A percentile compares a stretch with the other conserved stretches of the same genome.
Conservation (phyloP, 2,797 vertebrate species). For the Gobionotothen gibberifrons region DNA sequence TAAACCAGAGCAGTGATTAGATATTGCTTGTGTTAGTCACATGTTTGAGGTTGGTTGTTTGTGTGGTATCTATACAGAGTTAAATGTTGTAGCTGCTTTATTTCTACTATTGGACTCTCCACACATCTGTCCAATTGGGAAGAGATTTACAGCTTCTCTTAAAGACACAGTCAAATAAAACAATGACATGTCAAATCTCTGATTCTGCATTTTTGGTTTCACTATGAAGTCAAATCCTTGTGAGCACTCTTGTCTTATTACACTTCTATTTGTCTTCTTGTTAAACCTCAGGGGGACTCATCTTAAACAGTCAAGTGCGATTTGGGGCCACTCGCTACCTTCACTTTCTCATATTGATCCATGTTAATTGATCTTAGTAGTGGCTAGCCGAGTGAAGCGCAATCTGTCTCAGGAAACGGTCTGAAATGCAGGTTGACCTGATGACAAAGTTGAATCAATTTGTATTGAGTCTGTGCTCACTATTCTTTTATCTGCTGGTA, state of each 20-base stretch:
- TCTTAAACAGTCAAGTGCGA: background rate
- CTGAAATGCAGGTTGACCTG: too few species aligned
- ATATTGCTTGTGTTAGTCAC: constrained; percentile 51
- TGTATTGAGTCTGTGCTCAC: too few species aligned
- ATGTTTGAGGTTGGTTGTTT: constrained; percentile 30
- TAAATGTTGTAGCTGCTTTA: background rate
- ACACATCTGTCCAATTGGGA: background rate
- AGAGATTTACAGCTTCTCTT: background rate
- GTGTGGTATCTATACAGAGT: background rate
- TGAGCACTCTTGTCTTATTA: background rate
- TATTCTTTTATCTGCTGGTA: too few species aligned
- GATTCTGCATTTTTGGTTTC: background rate
- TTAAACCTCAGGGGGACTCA: background rate
- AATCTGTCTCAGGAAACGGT: too few species aligned
- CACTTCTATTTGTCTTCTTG: background rate
- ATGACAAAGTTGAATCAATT: too few species aligned
- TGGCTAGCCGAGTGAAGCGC: background rate
- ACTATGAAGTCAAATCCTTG: background rate
- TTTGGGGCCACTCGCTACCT: background rate
- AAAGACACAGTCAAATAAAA: background rate
- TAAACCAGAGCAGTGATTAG: constrained; percentile 58
- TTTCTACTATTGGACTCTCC: background rate
- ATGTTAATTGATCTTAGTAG: background rate
- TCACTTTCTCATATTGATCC: background rate
- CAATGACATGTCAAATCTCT: background rate